Conservation (phyloP, 2,797 vertebrate genomes). For the Sebastiscus albofasciatus region DNA sequence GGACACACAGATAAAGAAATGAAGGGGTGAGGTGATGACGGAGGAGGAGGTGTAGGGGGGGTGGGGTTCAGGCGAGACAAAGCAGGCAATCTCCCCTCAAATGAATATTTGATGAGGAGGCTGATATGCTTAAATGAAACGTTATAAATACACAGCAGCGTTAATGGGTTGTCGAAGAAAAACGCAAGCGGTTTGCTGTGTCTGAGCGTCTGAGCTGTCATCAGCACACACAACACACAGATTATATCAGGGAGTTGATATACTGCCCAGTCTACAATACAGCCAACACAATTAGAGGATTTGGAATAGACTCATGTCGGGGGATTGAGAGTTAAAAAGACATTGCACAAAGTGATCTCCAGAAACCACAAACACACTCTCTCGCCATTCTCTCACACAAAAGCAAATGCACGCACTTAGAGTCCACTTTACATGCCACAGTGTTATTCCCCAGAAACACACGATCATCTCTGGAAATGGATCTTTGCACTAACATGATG, state of each 20-base stretch:
- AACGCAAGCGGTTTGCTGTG: neutral
- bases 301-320: constrained; percentile 8
- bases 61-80: constrained; percentile 16
- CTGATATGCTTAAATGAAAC: constrained; percentile 65
- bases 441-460: neutral
- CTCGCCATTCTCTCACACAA: neutral
- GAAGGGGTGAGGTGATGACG: neutral
- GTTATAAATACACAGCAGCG: constrained; percentile 53
- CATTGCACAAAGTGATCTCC: constrained; percentile 2
- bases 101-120: constrained; percentile 72
- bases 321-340: constrained; percentile 25
- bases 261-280: constrained; percentile 10
- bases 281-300: constrained; percentile 21
- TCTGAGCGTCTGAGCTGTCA: neutral
- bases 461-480: neutral
- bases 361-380: neutral
- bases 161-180: constrained; percentile 47
- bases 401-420: neutral
- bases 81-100: constrained; percentile 53
- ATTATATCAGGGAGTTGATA: constrained; percentile 41
- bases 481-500: neutral
- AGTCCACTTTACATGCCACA: neutral
- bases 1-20: constrained; percentile 13
- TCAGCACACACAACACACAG: neutral
- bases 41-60: neutral